phyloP scores from a whole-genome alignment of 2,797 vertebrate genomes.

The Argya squamiceps region DNA sequence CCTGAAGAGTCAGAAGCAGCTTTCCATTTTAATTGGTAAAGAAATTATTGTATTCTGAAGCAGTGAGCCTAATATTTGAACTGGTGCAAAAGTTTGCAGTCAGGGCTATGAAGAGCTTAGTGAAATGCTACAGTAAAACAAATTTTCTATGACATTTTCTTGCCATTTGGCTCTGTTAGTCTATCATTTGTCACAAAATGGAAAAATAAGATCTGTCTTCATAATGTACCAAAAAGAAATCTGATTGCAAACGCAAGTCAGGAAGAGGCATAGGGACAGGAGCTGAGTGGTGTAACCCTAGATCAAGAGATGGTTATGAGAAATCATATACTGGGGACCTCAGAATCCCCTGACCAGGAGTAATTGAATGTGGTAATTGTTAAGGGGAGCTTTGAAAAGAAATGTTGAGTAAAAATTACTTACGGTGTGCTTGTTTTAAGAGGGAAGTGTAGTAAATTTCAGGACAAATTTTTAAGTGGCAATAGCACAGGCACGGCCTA shows the following conservation, averaged over 20 bases:
- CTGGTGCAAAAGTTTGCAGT: slow-evolving; percentile 36
- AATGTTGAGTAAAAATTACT: slow-evolving; percentile 36
- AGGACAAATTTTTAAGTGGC: slow-evolving; percentile 39
- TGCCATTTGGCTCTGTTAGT: slow-evolving; percentile 54
- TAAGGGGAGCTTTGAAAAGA: slow-evolving; percentile 31
- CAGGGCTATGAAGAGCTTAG: slow-evolving; percentile 19
- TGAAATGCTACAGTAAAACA: slow-evolving; percentile 46
- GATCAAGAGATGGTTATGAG: slow-evolving; percentile 34
- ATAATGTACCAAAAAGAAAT: slow-evolving; percentile 16
- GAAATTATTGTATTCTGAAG: slow-evolving; percentile 62
- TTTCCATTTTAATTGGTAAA: slow-evolving; percentile 74
- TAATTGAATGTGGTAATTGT: slow-evolving; percentile 38
- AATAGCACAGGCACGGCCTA: not conserved
- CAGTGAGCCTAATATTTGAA: slow-evolving; percentile 47
- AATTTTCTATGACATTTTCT: slow-evolving; percentile 38
- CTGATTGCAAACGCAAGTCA: slow-evolving; percentile 10
- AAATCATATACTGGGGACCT: slow-evolving; percentile 14
- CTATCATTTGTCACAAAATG: slow-evolving; percentile 63
- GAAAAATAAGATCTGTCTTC: slow-evolving; percentile 59
- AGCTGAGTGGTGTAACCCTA: slow-evolving; percentile 20
- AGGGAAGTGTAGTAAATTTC: slow-evolving; percentile 61
- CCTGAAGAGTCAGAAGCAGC: slow-evolving; percentile 70
- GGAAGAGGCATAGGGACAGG: not conserved
- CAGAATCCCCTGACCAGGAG: not conserved
- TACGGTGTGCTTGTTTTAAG: slow-evolving; percentile 20